A percentile compares a stretch with the other conserved stretches of the same genome.
Evolutionary conservation across 2,888 invertebrate species (phyloP).

Genomic region (Nycteola revayana): DNA sequence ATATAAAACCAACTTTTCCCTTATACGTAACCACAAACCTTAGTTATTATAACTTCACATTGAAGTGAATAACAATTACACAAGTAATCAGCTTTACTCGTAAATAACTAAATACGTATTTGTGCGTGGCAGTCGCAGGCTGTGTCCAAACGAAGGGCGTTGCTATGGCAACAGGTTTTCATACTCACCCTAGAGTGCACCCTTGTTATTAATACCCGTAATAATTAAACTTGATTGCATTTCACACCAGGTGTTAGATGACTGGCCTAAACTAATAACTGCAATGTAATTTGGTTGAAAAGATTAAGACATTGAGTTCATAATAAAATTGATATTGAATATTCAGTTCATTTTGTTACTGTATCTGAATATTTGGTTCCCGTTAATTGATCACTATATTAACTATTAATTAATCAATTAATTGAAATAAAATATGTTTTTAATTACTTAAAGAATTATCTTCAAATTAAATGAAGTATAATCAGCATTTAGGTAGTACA

Average conservation of each 20-base stretch:
- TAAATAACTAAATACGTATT: slow-evolving; percentile 73
- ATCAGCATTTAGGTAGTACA: no score
- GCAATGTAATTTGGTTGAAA: slow-evolving; percentile 30
- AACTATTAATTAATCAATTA: no score
- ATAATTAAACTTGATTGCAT: slow-evolving; percentile 82
- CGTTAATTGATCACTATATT: no score
- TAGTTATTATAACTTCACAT: slow-evolving; percentile 25
- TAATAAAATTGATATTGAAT: slow-evolving; percentile 12
- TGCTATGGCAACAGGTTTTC: slow-evolving; percentile 68
- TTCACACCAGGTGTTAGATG: slow-evolving; percentile 80
- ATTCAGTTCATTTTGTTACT: no score
- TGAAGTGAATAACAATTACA: slow-evolving; percentile 56
- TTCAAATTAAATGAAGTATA: no score
- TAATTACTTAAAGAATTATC: no score
- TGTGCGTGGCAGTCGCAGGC: slow-evolving; percentile 63
- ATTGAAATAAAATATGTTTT: no score
- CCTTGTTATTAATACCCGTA: slow-evolving; percentile 81
- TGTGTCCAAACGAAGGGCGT: slow-evolving; percentile 68
- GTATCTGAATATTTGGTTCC: no score
- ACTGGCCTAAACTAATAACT: slow-evolving; percentile 57
- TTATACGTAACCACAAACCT: slow-evolving; percentile 3
- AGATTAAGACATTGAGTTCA: slow-evolving; percentile 30
- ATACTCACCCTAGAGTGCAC: slow-evolving; percentile 67
- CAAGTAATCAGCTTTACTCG: slow-evolving; percentile 71
- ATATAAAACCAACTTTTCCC: slow-evolving; percentile 1